Evolutionary conservation across 2,113 vertebrate genomes (phyloP).

Genomic region (Nycticorax nycticorax): DNA sequence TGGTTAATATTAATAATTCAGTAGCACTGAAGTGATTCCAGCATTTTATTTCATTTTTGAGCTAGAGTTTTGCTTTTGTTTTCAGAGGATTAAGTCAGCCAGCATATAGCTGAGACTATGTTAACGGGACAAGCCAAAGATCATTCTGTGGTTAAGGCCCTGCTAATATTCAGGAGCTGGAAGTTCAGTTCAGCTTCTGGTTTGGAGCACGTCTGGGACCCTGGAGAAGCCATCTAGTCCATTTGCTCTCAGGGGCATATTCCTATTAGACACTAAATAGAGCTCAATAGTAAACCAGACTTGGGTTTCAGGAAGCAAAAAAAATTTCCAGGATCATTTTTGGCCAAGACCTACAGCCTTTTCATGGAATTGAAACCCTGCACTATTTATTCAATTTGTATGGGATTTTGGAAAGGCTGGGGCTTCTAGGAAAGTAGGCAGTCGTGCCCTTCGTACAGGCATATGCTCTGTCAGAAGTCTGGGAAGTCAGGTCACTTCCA

Average conservation of each 20-base stretch:
- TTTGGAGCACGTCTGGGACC: neutral
- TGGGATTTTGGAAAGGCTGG: neutral
- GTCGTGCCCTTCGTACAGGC: neutral
- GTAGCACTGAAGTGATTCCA: neutral
- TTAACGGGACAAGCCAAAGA: neutral
- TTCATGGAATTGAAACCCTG: neutral
- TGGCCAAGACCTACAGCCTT: neutral
- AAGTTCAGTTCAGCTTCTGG: neutral
- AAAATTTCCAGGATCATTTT: neutral
- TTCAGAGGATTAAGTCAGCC: neutral
- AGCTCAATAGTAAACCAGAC: neutral
- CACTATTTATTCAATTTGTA: neutral
- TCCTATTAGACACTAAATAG: neutral
- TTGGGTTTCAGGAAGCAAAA: neutral
- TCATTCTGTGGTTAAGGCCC: neutral
- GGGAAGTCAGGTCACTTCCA: neutral
- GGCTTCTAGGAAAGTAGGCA: neutral
- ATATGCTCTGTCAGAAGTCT: neutral
- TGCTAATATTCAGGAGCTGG: neutral
- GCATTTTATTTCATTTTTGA: neutral
- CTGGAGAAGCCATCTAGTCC: neutral
- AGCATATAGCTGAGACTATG: neutral
- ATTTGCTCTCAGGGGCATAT: neutral
- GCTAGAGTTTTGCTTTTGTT: neutral
- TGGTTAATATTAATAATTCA: slow-evolving; percentile 26